These are phyloP conservation scores for Bergia puertoricense DNA, from an alignment of 92 coral and sea anemone species.

Conservation along the genomic window DNA sequence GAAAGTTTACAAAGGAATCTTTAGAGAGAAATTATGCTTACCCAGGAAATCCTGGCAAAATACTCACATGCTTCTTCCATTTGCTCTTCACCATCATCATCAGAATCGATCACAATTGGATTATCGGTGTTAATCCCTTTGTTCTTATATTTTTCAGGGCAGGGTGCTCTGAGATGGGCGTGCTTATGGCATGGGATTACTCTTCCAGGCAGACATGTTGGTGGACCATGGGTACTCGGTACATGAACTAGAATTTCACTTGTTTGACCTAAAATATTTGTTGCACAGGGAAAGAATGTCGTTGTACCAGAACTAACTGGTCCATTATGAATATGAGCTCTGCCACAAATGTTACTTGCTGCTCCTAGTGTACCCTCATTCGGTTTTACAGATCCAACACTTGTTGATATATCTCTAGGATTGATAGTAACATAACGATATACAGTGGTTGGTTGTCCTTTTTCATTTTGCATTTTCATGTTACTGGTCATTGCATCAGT, in stretches of 20 bases:
- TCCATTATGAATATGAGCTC: neutral
- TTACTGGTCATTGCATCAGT: neutral
- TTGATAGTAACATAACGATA: neutral
- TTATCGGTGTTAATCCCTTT: constrained; percentile 4
- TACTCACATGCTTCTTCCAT: neutral
- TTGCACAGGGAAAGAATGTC: neutral
- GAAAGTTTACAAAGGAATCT: neutral
- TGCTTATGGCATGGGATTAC: neutral
- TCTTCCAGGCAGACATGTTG: constrained; percentile 13
- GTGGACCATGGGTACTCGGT: neutral
- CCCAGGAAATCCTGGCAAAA: neutral
- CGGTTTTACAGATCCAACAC: neutral
- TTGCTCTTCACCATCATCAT: constrained; percentile 25
- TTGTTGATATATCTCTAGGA: neutral
- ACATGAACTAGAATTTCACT: constrained; percentile 13
- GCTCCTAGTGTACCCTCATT: neutral
- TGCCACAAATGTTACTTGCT: constrained; percentile 4
- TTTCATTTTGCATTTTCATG: neutral
- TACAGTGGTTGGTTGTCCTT: neutral
- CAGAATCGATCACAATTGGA: constrained; percentile 35
- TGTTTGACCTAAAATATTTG: neutral
- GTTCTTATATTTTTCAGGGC: constrained; percentile 28
- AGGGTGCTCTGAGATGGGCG: neutral
- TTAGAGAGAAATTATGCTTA: neutral
- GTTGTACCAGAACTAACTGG: neutral